A percentile compares a stretch with the other conserved stretches of the same genome.
These are phyloP conservation scores for Tachina lurida DNA, from an alignment of 2,888 invertebrate species.

Conservation along the genomic window DNA sequence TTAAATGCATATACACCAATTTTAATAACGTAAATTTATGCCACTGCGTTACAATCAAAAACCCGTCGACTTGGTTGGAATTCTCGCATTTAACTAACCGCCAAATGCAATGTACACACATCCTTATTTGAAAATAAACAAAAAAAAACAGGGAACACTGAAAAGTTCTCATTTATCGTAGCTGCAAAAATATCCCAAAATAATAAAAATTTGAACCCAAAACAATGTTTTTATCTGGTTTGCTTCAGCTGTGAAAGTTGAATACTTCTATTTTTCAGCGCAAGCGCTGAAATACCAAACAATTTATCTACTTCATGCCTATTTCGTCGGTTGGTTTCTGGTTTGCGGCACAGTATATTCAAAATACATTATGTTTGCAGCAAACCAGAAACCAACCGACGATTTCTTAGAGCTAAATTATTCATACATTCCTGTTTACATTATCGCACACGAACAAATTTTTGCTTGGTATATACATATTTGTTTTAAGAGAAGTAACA, in stretches of 20 bases:
- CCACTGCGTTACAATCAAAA: neutral
- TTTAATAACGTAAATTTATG: slow-evolving; percentile 12
- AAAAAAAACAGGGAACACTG: slow-evolving; percentile 3
- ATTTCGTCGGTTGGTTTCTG: neutral
- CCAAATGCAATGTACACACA: slow-evolving; percentile 62
- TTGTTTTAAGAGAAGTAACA: no score
- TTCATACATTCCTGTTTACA: no score
- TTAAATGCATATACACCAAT: slow-evolving; percentile 1
- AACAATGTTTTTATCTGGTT: slow-evolving; percentile 61
- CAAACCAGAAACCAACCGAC: no score
- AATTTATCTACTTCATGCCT: neutral
- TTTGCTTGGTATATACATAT: no score
- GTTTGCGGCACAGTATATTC: no score
- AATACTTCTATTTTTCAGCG: slow-evolving; percentile 8
- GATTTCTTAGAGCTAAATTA: no score
- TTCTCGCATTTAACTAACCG: slow-evolving; percentile 64
- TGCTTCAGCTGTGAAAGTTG: slow-evolving; percentile 61
- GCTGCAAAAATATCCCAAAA: slow-evolving; percentile 67
- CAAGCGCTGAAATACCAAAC: slow-evolving; percentile 41
- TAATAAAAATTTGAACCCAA: slow-evolving; percentile 68
- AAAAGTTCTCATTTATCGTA: slow-evolving; percentile 12
- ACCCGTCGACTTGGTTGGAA: slow-evolving; percentile 40
- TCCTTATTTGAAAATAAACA: slow-evolving; percentile 33
- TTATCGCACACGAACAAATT: no score
- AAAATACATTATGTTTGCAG: no score